These are phyloP conservation scores for Lysandra bellargus DNA, from an alignment of 2,888 invertebrate genomes.

Conservation along the genomic window DNA sequence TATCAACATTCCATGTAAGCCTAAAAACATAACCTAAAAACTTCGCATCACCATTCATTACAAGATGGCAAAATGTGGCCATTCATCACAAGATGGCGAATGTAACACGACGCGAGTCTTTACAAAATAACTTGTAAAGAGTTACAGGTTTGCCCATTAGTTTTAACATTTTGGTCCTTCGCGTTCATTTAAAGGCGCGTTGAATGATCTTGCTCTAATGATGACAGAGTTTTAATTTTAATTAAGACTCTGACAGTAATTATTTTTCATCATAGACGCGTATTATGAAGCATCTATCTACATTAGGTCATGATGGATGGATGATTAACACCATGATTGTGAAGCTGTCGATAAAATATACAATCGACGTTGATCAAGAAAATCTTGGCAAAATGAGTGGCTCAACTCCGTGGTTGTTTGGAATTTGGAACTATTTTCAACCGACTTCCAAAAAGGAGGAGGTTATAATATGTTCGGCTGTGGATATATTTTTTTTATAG, in stretches of 20 bases:
- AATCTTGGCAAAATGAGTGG: no score
- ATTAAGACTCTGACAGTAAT: constrained; percentile 16
- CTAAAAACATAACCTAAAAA: neutral
- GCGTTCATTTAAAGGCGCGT: neutral
- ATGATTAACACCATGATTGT: no score
- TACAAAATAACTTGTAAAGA: neutral
- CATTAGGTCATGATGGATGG: no score
- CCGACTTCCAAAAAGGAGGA: no score
- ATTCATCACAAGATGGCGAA: constrained; percentile 9
- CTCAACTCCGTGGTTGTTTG: no score
- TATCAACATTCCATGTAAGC: neutral
- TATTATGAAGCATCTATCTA: no score
- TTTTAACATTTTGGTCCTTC: neutral
- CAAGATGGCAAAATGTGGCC: neutral
- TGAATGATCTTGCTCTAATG: constrained; percentile 18
- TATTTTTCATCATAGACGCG: neutral
- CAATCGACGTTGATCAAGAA: no score
- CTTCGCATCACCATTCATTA: neutral
- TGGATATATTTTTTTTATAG: no score
- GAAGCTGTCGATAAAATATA: no score
- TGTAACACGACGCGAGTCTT: neutral
- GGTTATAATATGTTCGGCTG: no score
- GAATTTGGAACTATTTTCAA: no score
- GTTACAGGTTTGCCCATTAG: neutral
- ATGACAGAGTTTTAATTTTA: neutral